These are phyloP conservation scores for Ernsta delagoae DNA, from an alignment of 2,888 invertebrate species.

Conservation along the genomic window DNA sequence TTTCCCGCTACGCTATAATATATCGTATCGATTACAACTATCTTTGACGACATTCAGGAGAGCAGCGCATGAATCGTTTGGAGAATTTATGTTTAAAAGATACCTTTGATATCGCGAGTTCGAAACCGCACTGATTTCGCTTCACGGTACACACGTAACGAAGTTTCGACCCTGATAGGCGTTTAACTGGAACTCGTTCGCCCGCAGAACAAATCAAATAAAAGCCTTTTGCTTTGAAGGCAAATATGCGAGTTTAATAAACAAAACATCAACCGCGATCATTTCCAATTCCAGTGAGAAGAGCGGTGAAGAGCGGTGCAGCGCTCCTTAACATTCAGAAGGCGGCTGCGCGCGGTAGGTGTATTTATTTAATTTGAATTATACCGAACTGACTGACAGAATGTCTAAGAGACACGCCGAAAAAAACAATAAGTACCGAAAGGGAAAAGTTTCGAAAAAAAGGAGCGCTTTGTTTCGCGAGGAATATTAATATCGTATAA, in stretches of 20 bases:
- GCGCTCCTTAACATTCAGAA: constrained; percentile 70
- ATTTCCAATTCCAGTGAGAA: constrained; percentile 71
- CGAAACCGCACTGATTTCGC: constrained; percentile 11
- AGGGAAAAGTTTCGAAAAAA: constrained; percentile 65
- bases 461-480: constrained; percentile 63
- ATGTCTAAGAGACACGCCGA: constrained; percentile 69
- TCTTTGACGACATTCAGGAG: constrained; percentile 21
- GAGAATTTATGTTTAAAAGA: constrained; percentile 16
- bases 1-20: constrained; percentile 16
- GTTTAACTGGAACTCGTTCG: constrained; percentile 54
- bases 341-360: constrained; percentile 71
- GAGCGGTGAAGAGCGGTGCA: constrained; percentile 54
- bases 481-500: constrained; percentile 72
- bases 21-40: constrained; percentile 29
- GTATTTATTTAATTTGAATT: constrained; percentile 78
- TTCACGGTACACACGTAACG: constrained; percentile 33
- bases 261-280: constrained; percentile 71
- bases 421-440: constrained; percentile 68
- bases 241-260: constrained; percentile 78
- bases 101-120: constrained; percentile 8
- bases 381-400: constrained; percentile 76
- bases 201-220: constrained; percentile 67
- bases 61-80: constrained; percentile 1
- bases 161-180: constrained; percentile 47
- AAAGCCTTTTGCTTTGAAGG: constrained; percentile 70